Percentiles rank a stretch among this genome's conserved stretches.
These are phyloP conservation scores for Hassar affinis DNA, from an alignment of 2,113 vertebrate genomes.

Conservation along the genomic window DNA sequence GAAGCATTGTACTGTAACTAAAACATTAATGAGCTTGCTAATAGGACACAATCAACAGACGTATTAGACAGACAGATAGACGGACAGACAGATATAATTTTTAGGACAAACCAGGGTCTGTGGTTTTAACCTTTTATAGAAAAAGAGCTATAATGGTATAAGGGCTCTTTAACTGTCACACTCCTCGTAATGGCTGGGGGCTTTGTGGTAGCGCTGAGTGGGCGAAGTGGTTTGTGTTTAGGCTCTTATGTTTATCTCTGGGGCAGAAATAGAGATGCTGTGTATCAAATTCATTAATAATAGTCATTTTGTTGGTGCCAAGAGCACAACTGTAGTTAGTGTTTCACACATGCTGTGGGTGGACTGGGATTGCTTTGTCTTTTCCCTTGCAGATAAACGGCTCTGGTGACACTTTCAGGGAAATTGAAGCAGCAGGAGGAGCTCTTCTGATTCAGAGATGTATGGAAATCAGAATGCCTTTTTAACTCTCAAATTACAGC, in stretches of 20 bases:
- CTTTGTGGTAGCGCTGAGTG: neutral
- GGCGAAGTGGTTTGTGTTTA: neutral
- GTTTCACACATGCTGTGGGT: slow-evolving; percentile 29
- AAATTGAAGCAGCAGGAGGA: slow-evolving; percentile 17
- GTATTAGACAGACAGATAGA: neutral
- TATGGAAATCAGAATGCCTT: neutral
- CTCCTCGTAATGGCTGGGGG: neutral
- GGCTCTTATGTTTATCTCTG: slow-evolving; percentile 12
- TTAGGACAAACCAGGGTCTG: neutral
- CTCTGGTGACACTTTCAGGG: slow-evolving; percentile 39
- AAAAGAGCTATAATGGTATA: neutral
- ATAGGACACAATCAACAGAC: neutral
- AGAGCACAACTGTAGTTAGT: slow-evolving; percentile 21
- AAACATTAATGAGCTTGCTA: neutral
- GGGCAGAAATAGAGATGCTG: slow-evolving; percentile 11
- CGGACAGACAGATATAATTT: neutral
- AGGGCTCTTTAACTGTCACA: slow-evolving; percentile 1
- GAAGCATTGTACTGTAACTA: neutral
- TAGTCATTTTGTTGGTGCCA: slow-evolving; percentile 16
- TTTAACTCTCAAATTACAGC: neutral
- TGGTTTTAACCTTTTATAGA: neutral
- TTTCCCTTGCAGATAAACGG: slow-evolving; percentile 35
- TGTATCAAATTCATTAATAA: slow-evolving; percentile 44
- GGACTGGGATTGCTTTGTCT: slow-evolving; percentile 27
- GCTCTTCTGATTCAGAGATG: neutral